Evolutionary conservation across 2,113 vertebrate genomes (phyloP).

Genomic region (Bubo blakistoni): DNA sequence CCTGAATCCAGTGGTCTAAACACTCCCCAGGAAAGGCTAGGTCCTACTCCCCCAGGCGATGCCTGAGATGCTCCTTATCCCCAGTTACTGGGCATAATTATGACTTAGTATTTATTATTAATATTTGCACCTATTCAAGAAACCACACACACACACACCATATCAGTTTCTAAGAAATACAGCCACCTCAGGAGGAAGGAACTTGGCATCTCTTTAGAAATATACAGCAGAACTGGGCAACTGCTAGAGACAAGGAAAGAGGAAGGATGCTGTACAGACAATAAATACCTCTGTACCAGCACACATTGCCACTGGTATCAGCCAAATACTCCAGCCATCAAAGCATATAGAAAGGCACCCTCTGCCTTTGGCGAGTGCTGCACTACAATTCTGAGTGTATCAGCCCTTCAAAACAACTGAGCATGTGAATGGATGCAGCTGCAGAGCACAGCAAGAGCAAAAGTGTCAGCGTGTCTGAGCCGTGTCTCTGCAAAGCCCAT

Average conservation of each 20-base stretch:
- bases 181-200: not conserved
- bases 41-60: not conserved
- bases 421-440: fast-evolving
- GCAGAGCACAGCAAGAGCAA: not conserved
- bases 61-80: not conserved
- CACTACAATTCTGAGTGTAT: not conserved
- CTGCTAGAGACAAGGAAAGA: not conserved
- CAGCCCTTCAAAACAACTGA: not conserved
- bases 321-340: not conserved
- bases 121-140: not conserved
- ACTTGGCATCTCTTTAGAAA: not conserved
- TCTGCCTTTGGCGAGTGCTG: not conserved
- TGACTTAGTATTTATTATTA: not conserved
- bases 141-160: fast-evolving
- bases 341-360: not conserved
- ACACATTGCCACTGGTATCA: not conserved
- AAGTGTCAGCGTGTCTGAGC: not conserved
- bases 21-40: not conserved
- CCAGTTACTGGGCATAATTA: not conserved
- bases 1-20: not conserved
- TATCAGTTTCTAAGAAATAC: not conserved
- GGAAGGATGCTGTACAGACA: not conserved
- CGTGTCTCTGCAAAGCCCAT: fast-evolving
- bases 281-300: not conserved
- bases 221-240: not conserved